Evolutionary conservation across 2,888 invertebrate genomes (phyloP).

Genomic region (Eupelmus urozonus): DNA sequence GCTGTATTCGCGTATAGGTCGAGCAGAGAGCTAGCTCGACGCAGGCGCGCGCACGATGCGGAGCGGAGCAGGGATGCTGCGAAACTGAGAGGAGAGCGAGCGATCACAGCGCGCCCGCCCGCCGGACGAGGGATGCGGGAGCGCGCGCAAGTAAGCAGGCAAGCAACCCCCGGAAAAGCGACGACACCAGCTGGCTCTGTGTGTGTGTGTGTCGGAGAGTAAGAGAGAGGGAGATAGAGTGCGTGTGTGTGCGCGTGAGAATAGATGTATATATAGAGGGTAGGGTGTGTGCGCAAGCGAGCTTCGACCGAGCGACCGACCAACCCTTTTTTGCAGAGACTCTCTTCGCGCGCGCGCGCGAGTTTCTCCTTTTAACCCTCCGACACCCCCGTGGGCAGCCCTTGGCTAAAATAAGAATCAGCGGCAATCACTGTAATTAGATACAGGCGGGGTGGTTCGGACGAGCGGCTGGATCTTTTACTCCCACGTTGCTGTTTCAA

Average conservation of each 20-base stretch:
- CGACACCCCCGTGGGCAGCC: too few species aligned
- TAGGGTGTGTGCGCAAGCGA: slow-evolving; percentile 20
- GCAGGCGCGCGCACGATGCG: slow-evolving; percentile 66
- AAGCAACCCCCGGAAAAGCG: slow-evolving; percentile 70
- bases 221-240: background rate
- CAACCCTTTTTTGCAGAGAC: slow-evolving; percentile 31
- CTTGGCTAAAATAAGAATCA: slow-evolving; percentile 24
- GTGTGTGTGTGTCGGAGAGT: too few species aligned
- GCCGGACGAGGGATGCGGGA: slow-evolving; percentile 36
- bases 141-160: slow-evolving; percentile 68
- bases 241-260: slow-evolving; percentile 13
- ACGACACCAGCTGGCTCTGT: too few species aligned
- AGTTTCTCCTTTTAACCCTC: background rate
- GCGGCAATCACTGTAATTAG: slow-evolving; percentile 28
- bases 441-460: background rate
- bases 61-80: slow-evolving; percentile 76
- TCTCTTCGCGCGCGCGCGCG: background rate
- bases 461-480: too few species aligned
- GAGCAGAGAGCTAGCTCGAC: background rate
- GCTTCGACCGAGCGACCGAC: slow-evolving; percentile 26
- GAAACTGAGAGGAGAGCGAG: slow-evolving; percentile 72
- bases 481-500: too few species aligned
- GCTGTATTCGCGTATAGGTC: background rate
- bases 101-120: slow-evolving; percentile 59
- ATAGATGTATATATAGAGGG: background rate